Evolutionary conservation across 2,797 vertebrate species (phyloP), one percentile per base, ranked within the genome.

Genomic region (Paratrypauchen microcephalus): DNA sequence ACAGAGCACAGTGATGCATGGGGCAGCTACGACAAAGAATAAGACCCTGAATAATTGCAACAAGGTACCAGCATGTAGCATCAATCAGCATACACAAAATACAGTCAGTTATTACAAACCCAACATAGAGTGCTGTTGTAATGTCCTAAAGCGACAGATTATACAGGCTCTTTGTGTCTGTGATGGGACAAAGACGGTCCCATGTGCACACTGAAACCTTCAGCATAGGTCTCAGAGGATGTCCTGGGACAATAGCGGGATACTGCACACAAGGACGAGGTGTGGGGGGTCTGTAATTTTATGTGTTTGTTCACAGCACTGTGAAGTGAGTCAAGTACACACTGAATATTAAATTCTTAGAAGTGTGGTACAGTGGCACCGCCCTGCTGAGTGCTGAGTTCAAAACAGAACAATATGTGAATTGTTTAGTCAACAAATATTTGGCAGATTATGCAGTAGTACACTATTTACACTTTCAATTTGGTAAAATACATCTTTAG

Each of bases 21-120:
- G 32, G 56, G 67, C 56, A 26, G 69, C 67, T 4, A 15, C 55
- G 61, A 69, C 68, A 66, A 47, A 48, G 73, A 57, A 16, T 68
- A 75, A 75, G 73, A 66, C 41, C 58, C 74, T 75, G 23, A 65
- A 74, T 83, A 83, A 88, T 85, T 86, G 70, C 81, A 84, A 83
- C 83, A 89, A 54, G 72, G 52, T 67, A 74, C 65, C 70, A 73
- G 72, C 69, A 59, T 80, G 77, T 77, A 68, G 74, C 79, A 86
- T 84, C 79, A 86, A 80, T 87, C 80, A 75, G 69, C 52, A 74
- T 32, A 78, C 68, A 74, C 73, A 48, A 80, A 56, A 55, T 66
- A 69, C 47, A 72, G 66, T 66, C 73, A 74, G 84, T 75, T 54
- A 76, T 77, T 70, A 73, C 73, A 72, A 67, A 68, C 59, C 50